A percentile compares a stretch with the other conserved stretches of the same genome.
phyloP scores from a whole-genome alignment of 2,888 invertebrate species.

The Alloscopus bannaensis region DNA sequence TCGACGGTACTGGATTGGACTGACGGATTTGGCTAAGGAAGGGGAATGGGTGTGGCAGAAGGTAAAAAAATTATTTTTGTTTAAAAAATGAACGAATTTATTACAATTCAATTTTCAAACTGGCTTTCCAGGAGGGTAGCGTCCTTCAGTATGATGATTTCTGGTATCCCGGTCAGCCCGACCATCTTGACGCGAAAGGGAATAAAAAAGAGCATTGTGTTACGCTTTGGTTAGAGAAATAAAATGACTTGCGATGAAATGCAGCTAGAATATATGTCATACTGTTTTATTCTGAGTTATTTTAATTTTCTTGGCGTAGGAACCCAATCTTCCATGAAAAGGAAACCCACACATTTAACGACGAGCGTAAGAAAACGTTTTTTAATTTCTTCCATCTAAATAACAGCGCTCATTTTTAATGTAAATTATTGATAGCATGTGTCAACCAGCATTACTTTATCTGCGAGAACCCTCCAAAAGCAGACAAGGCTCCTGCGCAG shows the following conservation, averaged over 20 bases:
- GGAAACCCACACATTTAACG: conserved; percentile 36
- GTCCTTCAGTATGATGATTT: neutral
- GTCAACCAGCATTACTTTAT: conserved; percentile 36
- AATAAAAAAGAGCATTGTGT: conserved; percentile 20
- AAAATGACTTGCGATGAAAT: too few species aligned
- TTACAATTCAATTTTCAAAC: neutral
- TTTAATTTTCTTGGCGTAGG: conserved; percentile 11
- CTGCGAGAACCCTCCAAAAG: conserved; percentile 21
- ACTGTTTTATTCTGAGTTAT: neutral
- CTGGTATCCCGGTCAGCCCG: conserved; percentile 12
- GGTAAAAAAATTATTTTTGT: conserved; percentile 3
- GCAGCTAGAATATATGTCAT: too few species aligned
- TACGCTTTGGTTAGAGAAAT: conserved; percentile 3
- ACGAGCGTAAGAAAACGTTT: too few species aligned
- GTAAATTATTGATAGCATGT: too few species aligned
- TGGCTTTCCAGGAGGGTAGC: conserved; percentile 9
- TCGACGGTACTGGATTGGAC: conserved; percentile 60
- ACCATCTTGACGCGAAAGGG: neutral
- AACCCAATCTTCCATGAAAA: conserved; percentile 20
- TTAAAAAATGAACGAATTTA: neutral
- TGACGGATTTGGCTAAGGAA: conserved; percentile 17
- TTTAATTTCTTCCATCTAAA: too few species aligned
- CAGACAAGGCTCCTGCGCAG: too few species aligned
- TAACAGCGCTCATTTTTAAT: too few species aligned
- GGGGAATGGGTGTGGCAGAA: conserved; percentile 25